Percentiles rank a stretch among this genome's conserved stretches.
phyloP scores from a whole-genome alignment of 2,888 invertebrate genomes.

The Drosophila paranaensis region DNA sequence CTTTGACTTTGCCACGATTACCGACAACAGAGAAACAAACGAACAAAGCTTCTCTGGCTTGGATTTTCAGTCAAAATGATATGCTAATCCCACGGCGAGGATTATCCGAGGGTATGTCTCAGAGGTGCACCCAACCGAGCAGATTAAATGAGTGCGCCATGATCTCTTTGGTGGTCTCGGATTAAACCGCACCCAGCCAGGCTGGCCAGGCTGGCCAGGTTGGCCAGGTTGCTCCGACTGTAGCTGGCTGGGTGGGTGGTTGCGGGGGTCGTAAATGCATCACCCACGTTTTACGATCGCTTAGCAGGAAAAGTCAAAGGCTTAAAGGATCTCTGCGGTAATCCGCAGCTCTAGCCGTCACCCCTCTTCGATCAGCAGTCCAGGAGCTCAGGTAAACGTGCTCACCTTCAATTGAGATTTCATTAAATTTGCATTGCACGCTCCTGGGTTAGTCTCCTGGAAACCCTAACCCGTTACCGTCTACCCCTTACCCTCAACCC shows the following conservation, averaged over 20 bases:
- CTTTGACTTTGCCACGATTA: constrained; percentile 69
- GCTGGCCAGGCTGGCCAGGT: constrained; percentile 15
- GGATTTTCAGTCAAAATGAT: constrained; percentile 48
- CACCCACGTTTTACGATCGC: constrained; percentile 78
- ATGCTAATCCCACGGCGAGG: constrained; percentile 48
- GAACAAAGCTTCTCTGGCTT: constrained; percentile 55
- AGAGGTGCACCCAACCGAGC: constrained; percentile 37
- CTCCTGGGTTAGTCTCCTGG: constrained; percentile 19
- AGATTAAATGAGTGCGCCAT: constrained; percentile 55
- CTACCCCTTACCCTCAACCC: not conserved
- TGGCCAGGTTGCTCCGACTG: constrained; percentile 9
- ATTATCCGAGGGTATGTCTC: constrained; percentile 29
- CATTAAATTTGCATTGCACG: constrained; percentile 34
- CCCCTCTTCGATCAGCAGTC: constrained; percentile 35
- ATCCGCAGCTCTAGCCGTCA: constrained; percentile 58
- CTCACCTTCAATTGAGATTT: constrained; percentile 57
- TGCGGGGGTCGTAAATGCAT: constrained; percentile 70
- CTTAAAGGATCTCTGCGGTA: constrained; percentile 69
- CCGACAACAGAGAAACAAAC: constrained; percentile 46
- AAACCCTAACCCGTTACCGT: constrained; percentile 19
- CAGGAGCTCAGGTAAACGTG: constrained; percentile 14
- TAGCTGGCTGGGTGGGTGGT: constrained; percentile 11
- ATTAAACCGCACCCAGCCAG: constrained; percentile 74
- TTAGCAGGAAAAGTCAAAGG: constrained; percentile 83
- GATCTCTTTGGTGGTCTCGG: constrained; percentile 69